Percentiles rank a stretch among this genome's conserved stretches.
phyloP scores from a whole-genome alignment of 2,113 vertebrate species.

The Archilochus colubris region DNA sequence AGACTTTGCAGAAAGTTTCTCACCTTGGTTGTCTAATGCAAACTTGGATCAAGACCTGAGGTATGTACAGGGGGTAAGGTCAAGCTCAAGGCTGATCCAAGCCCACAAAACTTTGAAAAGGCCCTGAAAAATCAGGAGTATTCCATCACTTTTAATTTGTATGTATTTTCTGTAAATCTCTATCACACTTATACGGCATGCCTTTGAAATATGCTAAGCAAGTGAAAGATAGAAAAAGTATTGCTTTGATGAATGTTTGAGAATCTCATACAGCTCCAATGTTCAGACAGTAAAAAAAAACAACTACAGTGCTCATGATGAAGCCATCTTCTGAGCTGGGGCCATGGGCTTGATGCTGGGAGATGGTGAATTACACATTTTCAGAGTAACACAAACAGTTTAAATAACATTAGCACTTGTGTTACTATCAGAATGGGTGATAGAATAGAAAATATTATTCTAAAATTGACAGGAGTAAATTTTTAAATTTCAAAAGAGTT shows the following conservation, averaged over 20 bases:
- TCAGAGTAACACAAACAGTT: not conserved
- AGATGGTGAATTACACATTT: not conserved
- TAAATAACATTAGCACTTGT: not conserved
- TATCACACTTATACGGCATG: not conserved
- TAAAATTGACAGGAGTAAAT: not conserved
- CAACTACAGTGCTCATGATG: not conserved
- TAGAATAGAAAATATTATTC: not conserved
- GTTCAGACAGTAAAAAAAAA: not conserved
- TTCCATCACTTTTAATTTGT: not conserved
- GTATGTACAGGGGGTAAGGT: not conserved
- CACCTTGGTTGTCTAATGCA: not conserved
- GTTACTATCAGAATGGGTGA: not conserved
- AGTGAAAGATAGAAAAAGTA: not conserved
- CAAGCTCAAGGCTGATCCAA: not conserved
- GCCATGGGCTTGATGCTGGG: not conserved
- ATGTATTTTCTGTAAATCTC: not conserved
- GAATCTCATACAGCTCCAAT: not conserved
- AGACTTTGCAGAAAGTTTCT: not conserved
- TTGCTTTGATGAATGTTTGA: slow-evolving; percentile 11
- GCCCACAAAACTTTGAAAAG: not conserved
- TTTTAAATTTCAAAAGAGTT: not conserved
- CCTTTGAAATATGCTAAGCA: not conserved
- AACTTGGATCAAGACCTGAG: not conserved
- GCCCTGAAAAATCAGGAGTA: not conserved
- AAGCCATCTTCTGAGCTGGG: not conserved